Base-by-base conservation (phyloP, 2,888 invertebrate species). In the Ctena decussata region DNA sequence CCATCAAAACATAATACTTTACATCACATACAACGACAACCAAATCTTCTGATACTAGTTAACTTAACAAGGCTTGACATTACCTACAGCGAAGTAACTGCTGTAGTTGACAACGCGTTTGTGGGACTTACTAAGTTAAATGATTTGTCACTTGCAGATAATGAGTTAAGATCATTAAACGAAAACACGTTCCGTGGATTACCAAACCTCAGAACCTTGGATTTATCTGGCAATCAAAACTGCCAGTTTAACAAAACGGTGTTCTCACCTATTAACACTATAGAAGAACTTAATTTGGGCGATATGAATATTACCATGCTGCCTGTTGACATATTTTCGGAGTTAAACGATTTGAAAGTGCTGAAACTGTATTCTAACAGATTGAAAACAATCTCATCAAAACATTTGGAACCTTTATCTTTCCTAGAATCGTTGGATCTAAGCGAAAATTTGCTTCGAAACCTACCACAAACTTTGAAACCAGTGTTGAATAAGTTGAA, bases 371-470 rank as follows among this genome's bases (percentile, higher is more conserved):
- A 89, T 53, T 80, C 84, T 12, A 88, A 91, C 46, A 78, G 78
- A 12, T 44, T 92, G 11, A 76, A 82, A 21, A 46, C 69, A 18
- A 46, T 91, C 32, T 79, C 60, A 32, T 80, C 82, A 12, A 78
- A 84, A 32, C 30, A 88, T 8, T 80, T 92, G 35, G 35, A 57
- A 21, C 86, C 87, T 15, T 71, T 92, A 5, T 41, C 75, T 21
- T 37, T 24, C 5, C 53, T 92, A 8, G 44, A 80, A 44, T 77
- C 80, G 5, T 72, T 92, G 57, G 92, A 92, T 73, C 60, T 92
- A 18, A 87, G 83, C n/a, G 77, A 80, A 53, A 92, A 92, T 77
- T 39, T 79, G 15, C 79, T 92, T n/a, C 84, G 79, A n/a, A 82
- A 73, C 15, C 57, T 92, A 0, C 80, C 90, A 3, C 65, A 70